Percentiles rank a stretch among this genome's conserved stretches.
phyloP scores from a whole-genome alignment of 2,113 vertebrate species.

The Xenopus laevis region DNA sequence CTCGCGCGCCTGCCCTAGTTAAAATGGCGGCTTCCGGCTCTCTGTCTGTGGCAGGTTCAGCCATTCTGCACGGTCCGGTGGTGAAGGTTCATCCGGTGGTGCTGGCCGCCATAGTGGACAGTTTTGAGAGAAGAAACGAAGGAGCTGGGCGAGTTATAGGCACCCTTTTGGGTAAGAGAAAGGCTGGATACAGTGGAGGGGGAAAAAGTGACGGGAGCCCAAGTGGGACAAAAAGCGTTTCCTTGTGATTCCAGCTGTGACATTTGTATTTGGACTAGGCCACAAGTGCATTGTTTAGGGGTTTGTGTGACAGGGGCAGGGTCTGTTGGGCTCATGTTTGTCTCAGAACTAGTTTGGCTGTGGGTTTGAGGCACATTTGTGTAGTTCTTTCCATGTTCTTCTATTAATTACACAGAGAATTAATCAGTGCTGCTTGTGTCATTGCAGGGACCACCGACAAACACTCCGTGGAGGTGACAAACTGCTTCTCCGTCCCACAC shows the following conservation, averaged over 20 bases:
- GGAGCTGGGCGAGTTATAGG: slow-evolving; percentile 89
- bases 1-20: background rate
- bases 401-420: no score
- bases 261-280: no score
- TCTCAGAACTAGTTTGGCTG: no score
- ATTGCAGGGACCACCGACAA: slow-evolving; percentile 86
- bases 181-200: slow-evolving; percentile 92
- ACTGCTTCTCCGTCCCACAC: slow-evolving; percentile 97
- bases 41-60: slow-evolving; percentile 40
- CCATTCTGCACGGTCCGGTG: no score
- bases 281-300: no score
- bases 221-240: no score
- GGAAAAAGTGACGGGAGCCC: slow-evolving; percentile 97
- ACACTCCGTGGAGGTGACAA: slow-evolving; percentile 93
- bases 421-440: no score
- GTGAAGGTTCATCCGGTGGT: slow-evolving; percentile 91
- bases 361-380: no score
- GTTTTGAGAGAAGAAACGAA: slow-evolving; percentile 89
- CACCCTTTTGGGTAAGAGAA: slow-evolving; percentile 83
- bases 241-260: background rate
- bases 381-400: background rate
- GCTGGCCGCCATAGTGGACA: slow-evolving; percentile 86
- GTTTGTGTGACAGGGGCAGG: no score
- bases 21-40: slow-evolving; percentile 24
- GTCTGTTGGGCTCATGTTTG: no score